Evolutionary conservation across 2,797 vertebrate genomes (phyloP), one percentile per base, ranked within the genome.

Genomic region (Arvicola amphibius): DNA sequence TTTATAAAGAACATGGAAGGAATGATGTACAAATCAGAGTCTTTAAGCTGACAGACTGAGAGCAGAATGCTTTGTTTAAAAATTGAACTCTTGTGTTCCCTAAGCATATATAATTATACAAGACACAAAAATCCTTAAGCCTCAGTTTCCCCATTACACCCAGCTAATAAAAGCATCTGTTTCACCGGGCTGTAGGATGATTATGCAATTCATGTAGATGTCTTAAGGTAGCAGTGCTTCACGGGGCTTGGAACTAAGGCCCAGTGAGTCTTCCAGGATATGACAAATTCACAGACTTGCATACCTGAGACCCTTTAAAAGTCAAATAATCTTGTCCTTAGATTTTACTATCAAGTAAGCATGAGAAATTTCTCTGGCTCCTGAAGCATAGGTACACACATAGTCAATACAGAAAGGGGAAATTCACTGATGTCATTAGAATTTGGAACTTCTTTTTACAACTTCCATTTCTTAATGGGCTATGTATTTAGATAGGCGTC

Each of bases 401-500:
- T 13, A 69, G 21, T 63, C 32, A 90, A 25, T 78, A 34, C 4
- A n/a, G 40, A 92, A 34, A n/a, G 71, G 67, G 37, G 51, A 88
- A 92, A 27, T 17, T 8, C n/a, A 23, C 27, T 88, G 32, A 94
- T 94, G 37, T 95, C 83, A 87, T 86, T 87, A 88, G 37, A 83
- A 91, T 40, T 81, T n/a, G 74, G 1, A 63, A 59, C 92, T 90
- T 83, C n/a, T 91, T 92, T 96, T 87, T 40, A 61, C 73, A 48
- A 88, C 6, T 93, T 9, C 32, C 69, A 78, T 3, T 92, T 46
- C 34, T 93, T 84, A 93, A 93, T 43, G 94, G 59, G 12, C 43
- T 86, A 79, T 83, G 84, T 79, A 88, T 94, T 93, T 77, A 53
- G 88, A 94, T 92, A 91, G 81, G 27, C 48, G 37, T 92, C 53